A percentile compares a stretch with the other conserved stretches of the same genome.
These are phyloP conservation scores for Ericerus pela DNA, from an alignment of 1,140 invertebrate genomes.

Conservation along the genomic window DNA sequence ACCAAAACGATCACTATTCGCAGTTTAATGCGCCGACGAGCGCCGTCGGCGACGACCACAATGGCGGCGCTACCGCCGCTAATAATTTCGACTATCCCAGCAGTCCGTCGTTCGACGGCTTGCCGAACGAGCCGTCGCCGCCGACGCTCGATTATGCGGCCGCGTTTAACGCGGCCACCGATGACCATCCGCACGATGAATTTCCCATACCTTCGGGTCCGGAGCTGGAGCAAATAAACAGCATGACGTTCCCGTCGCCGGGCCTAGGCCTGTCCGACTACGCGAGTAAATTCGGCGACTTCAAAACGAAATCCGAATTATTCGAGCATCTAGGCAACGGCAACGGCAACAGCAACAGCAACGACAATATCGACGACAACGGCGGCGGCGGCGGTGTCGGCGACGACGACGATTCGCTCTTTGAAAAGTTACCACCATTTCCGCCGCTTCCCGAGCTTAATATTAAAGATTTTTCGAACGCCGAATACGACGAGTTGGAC, in stretches of 20 bases:
- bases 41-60: no score
- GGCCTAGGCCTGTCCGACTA: background rate
- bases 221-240: background rate
- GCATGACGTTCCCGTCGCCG: background rate
- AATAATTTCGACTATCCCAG: no score
- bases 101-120: no score
- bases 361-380: no score
- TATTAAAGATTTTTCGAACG: background rate
- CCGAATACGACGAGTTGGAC: background rate
- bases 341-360: no score
- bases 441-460: background rate
- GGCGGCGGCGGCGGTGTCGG: background rate
- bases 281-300: background rate
- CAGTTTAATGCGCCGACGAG: no score
- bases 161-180: background rate
- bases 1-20: no score
- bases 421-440: background rate
- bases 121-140: no score
- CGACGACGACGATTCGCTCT: background rate
- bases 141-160: background rate
- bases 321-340: no score
- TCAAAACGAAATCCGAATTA: background rate
- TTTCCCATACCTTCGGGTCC: background rate
- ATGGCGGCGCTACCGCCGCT: no score
- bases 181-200: background rate